Conservation (phyloP, 2,113 vertebrate genomes). For the Phylloscopus trochiloides region DNA sequence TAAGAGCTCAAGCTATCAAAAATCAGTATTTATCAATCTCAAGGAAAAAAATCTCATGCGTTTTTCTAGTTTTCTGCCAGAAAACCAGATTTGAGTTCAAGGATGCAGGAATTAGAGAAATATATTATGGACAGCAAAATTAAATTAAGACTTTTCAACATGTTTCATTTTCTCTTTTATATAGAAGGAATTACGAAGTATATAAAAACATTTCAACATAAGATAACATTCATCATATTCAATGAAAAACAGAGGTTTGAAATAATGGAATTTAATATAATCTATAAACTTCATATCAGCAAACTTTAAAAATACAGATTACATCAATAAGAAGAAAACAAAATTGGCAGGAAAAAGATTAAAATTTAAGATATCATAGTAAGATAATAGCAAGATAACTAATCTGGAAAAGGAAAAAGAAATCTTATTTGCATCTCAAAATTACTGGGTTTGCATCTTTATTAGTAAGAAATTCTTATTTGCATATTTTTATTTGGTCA, state of each 20-base stretch:
- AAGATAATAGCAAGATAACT: background rate
- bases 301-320: background rate
- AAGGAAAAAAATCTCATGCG: accelerated
- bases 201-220: background rate
- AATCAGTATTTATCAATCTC: accelerated
- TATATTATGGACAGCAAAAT: background rate
- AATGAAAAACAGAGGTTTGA: background rate
- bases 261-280: background rate
- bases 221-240: background rate
- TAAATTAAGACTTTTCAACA: background rate
- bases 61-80: background rate
- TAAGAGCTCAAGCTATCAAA: background rate
- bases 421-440: background rate
- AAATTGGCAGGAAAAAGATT: background rate
- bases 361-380: background rate
- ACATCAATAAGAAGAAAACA: background rate
- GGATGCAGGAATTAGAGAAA: background rate
- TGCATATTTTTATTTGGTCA: background rate
- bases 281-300: background rate
- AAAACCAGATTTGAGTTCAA: background rate
- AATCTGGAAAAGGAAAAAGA: background rate
- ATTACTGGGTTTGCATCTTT: background rate
- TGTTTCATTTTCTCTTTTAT: background rate
- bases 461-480: background rate
- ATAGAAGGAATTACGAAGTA: background rate